Percentiles rank a stretch among this genome's conserved stretches.
Conservation (phyloP, 2,888 invertebrate genomes). For the Tryphoninae sp. region DNA sequence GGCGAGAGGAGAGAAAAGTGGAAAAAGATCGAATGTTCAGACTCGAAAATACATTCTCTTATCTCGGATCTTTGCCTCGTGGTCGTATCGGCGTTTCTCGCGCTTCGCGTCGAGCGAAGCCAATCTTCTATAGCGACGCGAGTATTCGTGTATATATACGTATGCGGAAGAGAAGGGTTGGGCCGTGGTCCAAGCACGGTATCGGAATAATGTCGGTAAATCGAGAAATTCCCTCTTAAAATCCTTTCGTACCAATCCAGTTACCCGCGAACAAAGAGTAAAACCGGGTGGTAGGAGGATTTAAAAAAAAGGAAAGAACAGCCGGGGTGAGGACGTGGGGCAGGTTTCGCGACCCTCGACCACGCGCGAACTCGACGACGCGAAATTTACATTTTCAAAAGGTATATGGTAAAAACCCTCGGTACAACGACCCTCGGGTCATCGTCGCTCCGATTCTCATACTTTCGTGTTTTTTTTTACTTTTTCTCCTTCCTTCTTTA, state of each 20-base stretch:
- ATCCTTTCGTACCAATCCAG: slow-evolving; percentile 65
- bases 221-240: slow-evolving; percentile 71
- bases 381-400: slow-evolving; percentile 63
- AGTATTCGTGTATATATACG: slow-evolving; percentile 41
- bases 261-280: slow-evolving; percentile 65
- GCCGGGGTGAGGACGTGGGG: background rate
- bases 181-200: slow-evolving; percentile 67
- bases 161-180: slow-evolving; percentile 54
- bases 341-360: slow-evolving; percentile 25
- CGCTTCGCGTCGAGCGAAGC: slow-evolving; percentile 35
- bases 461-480: slow-evolving; percentile 22
- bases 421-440: slow-evolving; percentile 13
- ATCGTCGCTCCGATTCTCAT: slow-evolving; percentile 19
- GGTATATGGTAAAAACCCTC: slow-evolving; percentile 30
- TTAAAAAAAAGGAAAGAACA: slow-evolving; percentile 34
- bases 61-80: slow-evolving; percentile 73
- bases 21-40: slow-evolving; percentile 64
- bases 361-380: slow-evolving; percentile 52
- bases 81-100: slow-evolving; percentile 66
- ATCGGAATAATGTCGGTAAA: slow-evolving; percentile 76
- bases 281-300: slow-evolving; percentile 35
- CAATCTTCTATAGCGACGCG: slow-evolving; percentile 41
- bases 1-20: slow-evolving; percentile 36
- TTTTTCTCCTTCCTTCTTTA: background rate
- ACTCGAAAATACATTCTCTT: slow-evolving; percentile 75